These are phyloP conservation scores for Trachops cirrhosus DNA, from an alignment of 2,797 vertebrate species.

Conservation along the genomic window DNA sequence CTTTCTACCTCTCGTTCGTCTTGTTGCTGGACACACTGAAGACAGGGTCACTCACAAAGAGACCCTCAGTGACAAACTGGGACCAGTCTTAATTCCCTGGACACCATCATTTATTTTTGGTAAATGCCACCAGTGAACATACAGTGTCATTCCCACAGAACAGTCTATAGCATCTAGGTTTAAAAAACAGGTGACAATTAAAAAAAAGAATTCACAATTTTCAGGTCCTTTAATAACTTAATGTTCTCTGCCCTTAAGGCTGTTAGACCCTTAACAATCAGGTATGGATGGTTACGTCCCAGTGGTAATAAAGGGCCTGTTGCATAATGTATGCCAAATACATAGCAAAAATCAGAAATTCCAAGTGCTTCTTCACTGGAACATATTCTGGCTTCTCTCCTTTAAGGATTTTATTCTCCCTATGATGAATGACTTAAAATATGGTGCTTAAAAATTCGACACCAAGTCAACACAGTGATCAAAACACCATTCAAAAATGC, in stretches of 20 bases:
- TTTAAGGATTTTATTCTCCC: not conserved
- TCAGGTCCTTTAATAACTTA: constrained; percentile 38
- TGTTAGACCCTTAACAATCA: not conserved
- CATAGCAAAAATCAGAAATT: not conserved
- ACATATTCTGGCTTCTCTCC: not conserved
- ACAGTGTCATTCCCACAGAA: not conserved
- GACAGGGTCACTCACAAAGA: not conserved
- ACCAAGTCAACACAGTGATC: not conserved
- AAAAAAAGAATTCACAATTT: not conserved
- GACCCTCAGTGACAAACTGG: not conserved
- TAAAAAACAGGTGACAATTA: not conserved
- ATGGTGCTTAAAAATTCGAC: not conserved
- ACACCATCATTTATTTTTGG: constrained; percentile 65
- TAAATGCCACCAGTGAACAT: constrained; percentile 35
- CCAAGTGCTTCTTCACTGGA: not conserved
- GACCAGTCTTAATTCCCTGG: not conserved
- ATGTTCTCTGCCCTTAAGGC: not conserved
- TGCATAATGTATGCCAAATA: not conserved
- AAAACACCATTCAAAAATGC: constrained; percentile 31
- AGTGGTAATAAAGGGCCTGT: not conserved
- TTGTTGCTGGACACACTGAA: not conserved
- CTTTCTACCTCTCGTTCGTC: not conserved
- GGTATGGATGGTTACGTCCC: not conserved
- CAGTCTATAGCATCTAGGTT: not conserved
- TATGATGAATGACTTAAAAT: not conserved